Evolutionary conservation across 2,888 invertebrate genomes (phyloP), one percentile per base, ranked within the genome.

Genomic region (Tachina lurida): DNA sequence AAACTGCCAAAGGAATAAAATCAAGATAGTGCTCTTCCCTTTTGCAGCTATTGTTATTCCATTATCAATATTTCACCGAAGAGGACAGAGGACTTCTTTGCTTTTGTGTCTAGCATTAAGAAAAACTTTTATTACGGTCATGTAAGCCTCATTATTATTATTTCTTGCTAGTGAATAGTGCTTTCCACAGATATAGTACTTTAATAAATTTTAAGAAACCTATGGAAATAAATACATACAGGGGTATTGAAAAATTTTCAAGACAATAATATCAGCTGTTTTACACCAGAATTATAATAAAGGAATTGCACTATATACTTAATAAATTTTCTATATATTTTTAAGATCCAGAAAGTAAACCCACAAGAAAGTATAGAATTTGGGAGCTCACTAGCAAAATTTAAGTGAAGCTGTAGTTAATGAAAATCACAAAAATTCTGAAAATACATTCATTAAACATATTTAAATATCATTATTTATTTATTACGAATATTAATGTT

Each of bases 61-160:
- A 52, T 39, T 68, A 52, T 68, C 10, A 49, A 31, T 39, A 31
- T 67, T 39, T 15, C 39, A 3, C 22, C 10, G 1, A 39, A 9
- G 12, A 68, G 17, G 3, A 15, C 3, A 49, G 10, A 15, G 9
- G 19, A 43, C 22, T 47, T 65, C 3, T 22, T 54, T 9, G 3
- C 10, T 22, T 65, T 47, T 65, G 12, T 65, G 17, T 15, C 45
- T 15, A 47, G 47, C 19, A 10, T 22, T 10, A 65, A 3, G 31
- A 31, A 31, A 67, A 67, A 31, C 13, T 68, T 68, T 39, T 52
- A 52, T 52, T 52, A 39, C n/a, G 17, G 39, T 17, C n/a, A 41
- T 10, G n/a, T 60, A 60, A 54, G 4, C 52, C 13, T 60, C 41
- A 10, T 63, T 43, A 43, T 43, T 63, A 5, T 41, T 41, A 1